These are phyloP conservation scores for Drosophila falleni DNA, from an alignment of 2,888 invertebrate species.

Conservation along the genomic window DNA sequence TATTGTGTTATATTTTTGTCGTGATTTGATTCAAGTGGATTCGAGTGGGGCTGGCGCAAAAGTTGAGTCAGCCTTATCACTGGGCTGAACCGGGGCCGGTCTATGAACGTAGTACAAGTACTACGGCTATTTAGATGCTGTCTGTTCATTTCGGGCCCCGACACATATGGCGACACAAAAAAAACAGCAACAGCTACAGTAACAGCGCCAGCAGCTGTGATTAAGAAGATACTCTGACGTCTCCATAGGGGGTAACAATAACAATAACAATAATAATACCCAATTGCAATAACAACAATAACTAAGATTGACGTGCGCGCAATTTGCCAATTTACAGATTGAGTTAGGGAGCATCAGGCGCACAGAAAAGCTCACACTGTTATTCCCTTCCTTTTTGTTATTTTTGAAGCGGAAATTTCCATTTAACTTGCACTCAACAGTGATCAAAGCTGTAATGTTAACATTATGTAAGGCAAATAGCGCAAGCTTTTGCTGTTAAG, in stretches of 20 bases:
- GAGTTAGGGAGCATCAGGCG: conserved; percentile 3
- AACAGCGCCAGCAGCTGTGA: conserved; percentile 19
- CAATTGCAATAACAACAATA: conserved; percentile 34
- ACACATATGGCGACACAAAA: conserved; percentile 36
- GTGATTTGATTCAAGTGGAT: conserved; percentile 45
- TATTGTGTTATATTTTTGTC: background rate
- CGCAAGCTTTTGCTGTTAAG: conserved; percentile 5
- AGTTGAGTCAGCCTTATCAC: conserved; percentile 72
- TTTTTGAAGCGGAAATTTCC: conserved; percentile 45
- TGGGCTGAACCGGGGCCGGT: conserved; percentile 57
- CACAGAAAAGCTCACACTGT: background rate
- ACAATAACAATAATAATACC: conserved; percentile 18
- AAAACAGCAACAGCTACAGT: background rate
- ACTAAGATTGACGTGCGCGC: conserved; percentile 58
- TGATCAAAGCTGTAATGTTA: conserved; percentile 10
- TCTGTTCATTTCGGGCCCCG: conserved; percentile 71
- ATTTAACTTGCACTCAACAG: conserved; percentile 1
- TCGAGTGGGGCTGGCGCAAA: conserved; percentile 37
- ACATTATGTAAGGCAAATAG: conserved; percentile 8
- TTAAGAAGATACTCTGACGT: conserved; percentile 35
- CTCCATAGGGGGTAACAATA: conserved; percentile 2
- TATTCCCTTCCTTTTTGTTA: background rate
- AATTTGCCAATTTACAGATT: conserved; percentile 61
- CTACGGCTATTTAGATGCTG: conserved; percentile 56
- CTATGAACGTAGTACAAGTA: conserved; percentile 25